Conservation (phyloP, 1,140 invertebrate species). For the Condylostylus longicornis region DNA sequence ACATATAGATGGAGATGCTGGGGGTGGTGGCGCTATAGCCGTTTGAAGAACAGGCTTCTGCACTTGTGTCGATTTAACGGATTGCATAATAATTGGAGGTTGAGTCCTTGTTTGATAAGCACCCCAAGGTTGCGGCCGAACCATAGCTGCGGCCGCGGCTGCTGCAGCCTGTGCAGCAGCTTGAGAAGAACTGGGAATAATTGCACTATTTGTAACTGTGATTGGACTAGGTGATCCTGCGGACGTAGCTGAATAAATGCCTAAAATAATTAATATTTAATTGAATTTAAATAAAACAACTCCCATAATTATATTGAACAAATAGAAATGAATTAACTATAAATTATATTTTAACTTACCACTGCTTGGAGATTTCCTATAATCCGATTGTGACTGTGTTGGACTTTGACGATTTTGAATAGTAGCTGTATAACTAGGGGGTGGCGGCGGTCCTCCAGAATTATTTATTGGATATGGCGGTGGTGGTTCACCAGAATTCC, state of each 20-base stretch:
- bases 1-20: constrained; percentile 36
- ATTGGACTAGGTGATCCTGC: constrained; percentile 61
- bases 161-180: constrained; percentile 34
- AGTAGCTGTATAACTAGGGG: constrained; percentile 66
- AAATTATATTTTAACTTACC: too few species aligned
- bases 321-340: background rate
- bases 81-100: constrained; percentile 89
- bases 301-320: constrained; percentile 35
- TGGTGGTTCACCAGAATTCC: constrained; percentile 48
- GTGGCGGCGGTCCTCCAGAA: constrained; percentile 46
- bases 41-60: constrained; percentile 88
- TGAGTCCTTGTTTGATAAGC: constrained; percentile 63
- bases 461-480: constrained; percentile 50
- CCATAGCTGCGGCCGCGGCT: constrained; percentile 28
- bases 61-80: constrained; percentile 85
- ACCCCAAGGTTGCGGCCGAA: constrained; percentile 56
- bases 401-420: constrained; percentile 76
- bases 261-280: too few species aligned
- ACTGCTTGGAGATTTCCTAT: constrained; percentile 49
- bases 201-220: constrained; percentile 46
- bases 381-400: constrained; percentile 60
- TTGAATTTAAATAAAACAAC: too few species aligned
- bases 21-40: constrained; percentile 73
- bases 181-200: too few species aligned
- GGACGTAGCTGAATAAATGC: constrained; percentile 66